Evolutionary conservation across 2,888 invertebrate species (phyloP).

Genomic region (Microchrysa polita): DNA sequence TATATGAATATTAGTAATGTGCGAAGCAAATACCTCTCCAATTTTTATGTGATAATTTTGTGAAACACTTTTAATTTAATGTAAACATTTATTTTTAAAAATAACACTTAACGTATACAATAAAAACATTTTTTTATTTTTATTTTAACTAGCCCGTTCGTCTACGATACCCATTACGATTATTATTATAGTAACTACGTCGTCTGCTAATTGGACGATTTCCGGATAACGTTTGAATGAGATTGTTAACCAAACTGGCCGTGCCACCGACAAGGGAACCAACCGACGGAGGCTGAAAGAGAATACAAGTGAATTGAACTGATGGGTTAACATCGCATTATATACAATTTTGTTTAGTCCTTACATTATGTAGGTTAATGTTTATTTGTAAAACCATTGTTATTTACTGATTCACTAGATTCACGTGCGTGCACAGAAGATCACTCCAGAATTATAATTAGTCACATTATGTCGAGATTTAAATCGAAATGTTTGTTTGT

Average conservation of each 20-base stretch:
- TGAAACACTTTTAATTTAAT: not conserved
- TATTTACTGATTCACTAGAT: too few relatives aligned
- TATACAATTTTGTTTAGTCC: too few relatives aligned
- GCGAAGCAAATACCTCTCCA: not conserved
- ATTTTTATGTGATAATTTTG: not conserved
- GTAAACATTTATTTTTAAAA: not conserved
- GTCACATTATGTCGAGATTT: too few relatives aligned
- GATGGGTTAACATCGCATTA: too few relatives aligned
- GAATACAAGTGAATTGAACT: not conserved
- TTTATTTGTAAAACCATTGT: too few relatives aligned
- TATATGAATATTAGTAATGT: not conserved
- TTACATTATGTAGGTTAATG: too few relatives aligned
- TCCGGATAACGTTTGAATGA: slow-evolving; percentile 47
- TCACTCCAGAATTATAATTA: too few relatives aligned
- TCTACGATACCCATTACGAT: slow-evolving; percentile 1
- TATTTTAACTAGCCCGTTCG: not conserved
- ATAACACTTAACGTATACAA: not conserved
- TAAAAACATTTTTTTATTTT: not conserved
- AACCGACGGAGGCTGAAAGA: slow-evolving; percentile 44
- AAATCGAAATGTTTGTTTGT: too few relatives aligned
- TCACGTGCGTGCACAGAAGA: too few relatives aligned
- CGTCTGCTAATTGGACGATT: slow-evolving; percentile 41
- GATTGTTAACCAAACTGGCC: slow-evolving; percentile 44
- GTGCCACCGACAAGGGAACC: slow-evolving; percentile 45
- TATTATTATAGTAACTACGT: slow-evolving; percentile 1